Conservation (phyloP, 2,113 vertebrate genomes). For the Corythaeola cristata region DNA sequence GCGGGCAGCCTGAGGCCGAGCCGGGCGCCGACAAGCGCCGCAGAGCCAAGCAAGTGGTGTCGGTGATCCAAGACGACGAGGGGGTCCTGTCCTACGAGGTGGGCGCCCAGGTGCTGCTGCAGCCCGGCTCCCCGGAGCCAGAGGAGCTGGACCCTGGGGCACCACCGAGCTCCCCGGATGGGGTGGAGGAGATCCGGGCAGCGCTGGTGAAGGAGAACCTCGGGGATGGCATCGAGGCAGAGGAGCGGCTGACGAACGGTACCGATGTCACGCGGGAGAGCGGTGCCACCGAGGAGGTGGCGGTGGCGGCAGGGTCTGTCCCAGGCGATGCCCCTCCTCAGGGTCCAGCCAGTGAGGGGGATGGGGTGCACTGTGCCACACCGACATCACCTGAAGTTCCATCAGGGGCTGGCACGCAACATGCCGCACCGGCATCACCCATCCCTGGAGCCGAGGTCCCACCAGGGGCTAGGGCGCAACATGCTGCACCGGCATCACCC, state of each 20-base stretch:
- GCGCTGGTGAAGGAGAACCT: constrained; percentile 75
- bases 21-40: constrained; percentile 52
- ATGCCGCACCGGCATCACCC: neutral
- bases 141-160: neutral
- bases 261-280: neutral
- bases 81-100: constrained; percentile 75
- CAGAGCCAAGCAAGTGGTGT: constrained; percentile 88
- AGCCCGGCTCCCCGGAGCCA: constrained; percentile 71
- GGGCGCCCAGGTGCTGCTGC: constrained; percentile 74
- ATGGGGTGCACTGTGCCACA: neutral
- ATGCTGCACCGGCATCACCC: neutral
- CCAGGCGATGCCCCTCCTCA: constrained; percentile 51
- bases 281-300: neutral
- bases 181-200: constrained; percentile 75
- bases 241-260: constrained; percentile 60
- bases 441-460: neutral
- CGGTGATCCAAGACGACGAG: constrained; percentile 87
- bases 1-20: constrained; percentile 34
- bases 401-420: neutral
- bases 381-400: neutral
- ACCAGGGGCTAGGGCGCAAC: neutral
- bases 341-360: constrained; percentile 22
- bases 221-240: neutral
- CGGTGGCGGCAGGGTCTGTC: neutral
- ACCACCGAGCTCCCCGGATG: constrained; percentile 62